Base-by-base conservation (phyloP, 2,113 vertebrate species). In the Myrmecobius fasciatus region DNA sequence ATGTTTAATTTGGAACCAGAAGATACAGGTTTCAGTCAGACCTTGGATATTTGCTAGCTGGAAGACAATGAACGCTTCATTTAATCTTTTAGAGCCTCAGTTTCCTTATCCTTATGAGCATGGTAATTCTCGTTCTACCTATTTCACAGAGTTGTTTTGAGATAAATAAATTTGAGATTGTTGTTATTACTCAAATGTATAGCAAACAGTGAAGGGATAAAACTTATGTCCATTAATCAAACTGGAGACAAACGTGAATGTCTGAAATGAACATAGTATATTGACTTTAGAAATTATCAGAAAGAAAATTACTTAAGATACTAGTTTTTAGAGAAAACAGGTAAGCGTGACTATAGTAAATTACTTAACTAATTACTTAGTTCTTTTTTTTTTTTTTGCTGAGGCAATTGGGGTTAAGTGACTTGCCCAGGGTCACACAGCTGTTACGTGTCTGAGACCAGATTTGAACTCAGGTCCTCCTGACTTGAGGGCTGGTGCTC, bases 201-300 rank as follows among this genome's bases (percentile, higher is more conserved):
- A 43, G 89, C 90, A 96, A 60, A 26, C 24, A 93, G 56, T 89
- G 28, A 91, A 93, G 93, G 49, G 92, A 31, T 92, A 93, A 95
- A 91, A 83, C 67, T 43, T 36, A 56, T 91, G 22, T 93, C 56
- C 75, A 46, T 56, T 93, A 91, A 7, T 93, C 46, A 94, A 95
- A 91, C 92, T 93, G 47, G 46, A 47, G 25, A 95, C 52, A 90
- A 54, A 75, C 67, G 54, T 93, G 75, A 92, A 89, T 92, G 11
- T 54, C 90, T 94, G 43, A 88, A 92, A 93, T 94, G 46, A 0
- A 94, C 90, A 43, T 93, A 92, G 83, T 93, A 14, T 36, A 12
- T 31, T 94, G 0, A 48, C 53, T 52, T 8, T 94, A 52, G 91
- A 91, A 97, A 90, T 89, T 93, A 4, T 89, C 89, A 12, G 51